Evolutionary conservation across 2,113 vertebrate genomes (phyloP).

Genomic region (Syngnathus typhle): DNA sequence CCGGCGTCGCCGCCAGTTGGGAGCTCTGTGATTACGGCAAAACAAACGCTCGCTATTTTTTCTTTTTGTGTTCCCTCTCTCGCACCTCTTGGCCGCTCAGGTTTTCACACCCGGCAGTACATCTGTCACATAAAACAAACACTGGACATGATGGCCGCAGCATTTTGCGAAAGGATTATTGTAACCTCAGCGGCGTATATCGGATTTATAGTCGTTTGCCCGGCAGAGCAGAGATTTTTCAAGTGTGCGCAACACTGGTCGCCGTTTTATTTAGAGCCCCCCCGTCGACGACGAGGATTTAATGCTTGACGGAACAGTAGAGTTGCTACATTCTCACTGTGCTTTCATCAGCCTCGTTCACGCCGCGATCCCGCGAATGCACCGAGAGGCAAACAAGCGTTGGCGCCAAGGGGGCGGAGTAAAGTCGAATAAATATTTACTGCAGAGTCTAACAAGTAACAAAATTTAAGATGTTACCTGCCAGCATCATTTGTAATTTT

Average conservation of each 20-base stretch:
- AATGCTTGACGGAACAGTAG: neutral
- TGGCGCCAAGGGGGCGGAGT: no score
- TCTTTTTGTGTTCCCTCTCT: constrained; percentile 15
- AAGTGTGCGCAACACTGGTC: neutral
- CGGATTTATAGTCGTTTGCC: neutral
- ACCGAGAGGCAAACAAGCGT: neutral
- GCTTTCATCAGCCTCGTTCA: neutral
- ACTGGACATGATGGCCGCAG: constrained; percentile 23
- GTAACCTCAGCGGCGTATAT: neutral
- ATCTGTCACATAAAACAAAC: constrained; percentile 46
- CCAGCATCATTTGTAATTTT: no score
- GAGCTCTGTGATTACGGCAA: constrained; percentile 50
- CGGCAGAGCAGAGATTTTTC: neutral
- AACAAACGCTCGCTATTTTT: constrained; percentile 42
- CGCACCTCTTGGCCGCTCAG: constrained; percentile 20
- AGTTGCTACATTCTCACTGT: neutral
- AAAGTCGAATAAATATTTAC: no score
- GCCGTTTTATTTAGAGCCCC: neutral
- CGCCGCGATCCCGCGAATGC: neutral
- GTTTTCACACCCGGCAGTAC: constrained; percentile 43
- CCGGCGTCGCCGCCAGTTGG: constrained; percentile 47
- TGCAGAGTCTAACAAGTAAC: no score
- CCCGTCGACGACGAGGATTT: neutral
- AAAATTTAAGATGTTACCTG: no score
- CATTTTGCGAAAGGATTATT: constrained; percentile 18